Conservation (phyloP, 1,140 invertebrate genomes). For the Drosophila eugracilis region DNA sequence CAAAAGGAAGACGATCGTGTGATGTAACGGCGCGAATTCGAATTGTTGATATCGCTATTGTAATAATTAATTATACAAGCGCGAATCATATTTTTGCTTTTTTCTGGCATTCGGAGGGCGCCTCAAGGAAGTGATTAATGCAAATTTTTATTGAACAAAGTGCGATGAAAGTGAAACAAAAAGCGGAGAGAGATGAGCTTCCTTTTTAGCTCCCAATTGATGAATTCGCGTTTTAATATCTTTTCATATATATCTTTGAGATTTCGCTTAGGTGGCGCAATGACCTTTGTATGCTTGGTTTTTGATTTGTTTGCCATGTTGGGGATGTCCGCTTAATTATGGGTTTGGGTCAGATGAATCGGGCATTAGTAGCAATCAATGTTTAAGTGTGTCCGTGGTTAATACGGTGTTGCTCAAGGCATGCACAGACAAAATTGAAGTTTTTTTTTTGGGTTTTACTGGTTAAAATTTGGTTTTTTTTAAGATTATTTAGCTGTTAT, state of each 20-base stretch:
- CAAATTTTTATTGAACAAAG: conserved; percentile 46
- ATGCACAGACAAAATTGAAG: conserved; percentile 11
- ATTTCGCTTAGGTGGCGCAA: conserved; percentile 62
- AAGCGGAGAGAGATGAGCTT: conserved; percentile 13
- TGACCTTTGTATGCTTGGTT: conserved; percentile 44
- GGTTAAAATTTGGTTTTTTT: background rate
- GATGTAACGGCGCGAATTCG: conserved; percentile 37
- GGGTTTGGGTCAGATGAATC: conserved; percentile 38
- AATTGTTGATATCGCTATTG: conserved; percentile 31
- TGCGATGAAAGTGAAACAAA: conserved; percentile 43
- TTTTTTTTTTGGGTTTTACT: background rate
- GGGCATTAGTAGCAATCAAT: conserved; percentile 32
- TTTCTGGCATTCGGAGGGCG: conserved; percentile 2
- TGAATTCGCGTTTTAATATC: conserved; percentile 1
- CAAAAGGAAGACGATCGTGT: conserved; percentile 29
- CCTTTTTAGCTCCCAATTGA: conserved; percentile 11
- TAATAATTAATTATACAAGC: conserved; percentile 54
- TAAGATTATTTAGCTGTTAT: background rate
- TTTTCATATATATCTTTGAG: conserved; percentile 14
- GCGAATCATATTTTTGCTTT: conserved; percentile 9
- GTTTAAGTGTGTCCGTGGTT: conserved; percentile 14
- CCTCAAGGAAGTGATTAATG: conserved; percentile 58
- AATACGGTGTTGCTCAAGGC: conserved; percentile 27
- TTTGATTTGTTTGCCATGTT: conserved; percentile 33
- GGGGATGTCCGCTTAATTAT: conserved; percentile 55